Percentiles rank a stretch among this genome's conserved stretches.
phyloP scores from a whole-genome alignment of 2,888 invertebrate genomes.

The Pyralis farinalis region DNA sequence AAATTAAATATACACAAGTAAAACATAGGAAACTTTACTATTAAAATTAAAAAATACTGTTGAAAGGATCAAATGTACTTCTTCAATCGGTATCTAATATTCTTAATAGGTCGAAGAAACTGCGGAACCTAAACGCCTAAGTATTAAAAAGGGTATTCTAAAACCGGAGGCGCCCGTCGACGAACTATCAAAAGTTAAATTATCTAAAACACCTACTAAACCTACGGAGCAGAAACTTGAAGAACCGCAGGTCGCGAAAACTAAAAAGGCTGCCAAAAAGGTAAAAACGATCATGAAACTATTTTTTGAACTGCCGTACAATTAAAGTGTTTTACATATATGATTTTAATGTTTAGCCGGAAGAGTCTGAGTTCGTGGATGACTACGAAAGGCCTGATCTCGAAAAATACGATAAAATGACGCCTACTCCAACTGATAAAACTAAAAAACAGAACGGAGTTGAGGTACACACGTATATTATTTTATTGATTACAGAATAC shows the following conservation, averaged over 20 bases:
- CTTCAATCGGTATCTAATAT: conserved; percentile 1
- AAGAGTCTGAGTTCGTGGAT: conserved; percentile 79
- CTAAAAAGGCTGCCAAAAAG: conserved; percentile 60
- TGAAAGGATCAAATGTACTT: too few species aligned
- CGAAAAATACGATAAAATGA: conserved; percentile 84
- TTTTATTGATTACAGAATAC: too few species aligned
- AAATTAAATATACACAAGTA: background rate
- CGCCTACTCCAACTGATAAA: conserved; percentile 63
- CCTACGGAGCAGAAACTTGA: conserved; percentile 55
- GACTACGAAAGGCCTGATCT: conserved; percentile 88
- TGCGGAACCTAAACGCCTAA: conserved; percentile 48
- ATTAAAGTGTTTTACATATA: conserved; percentile 1
- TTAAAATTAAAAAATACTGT: too few species aligned
- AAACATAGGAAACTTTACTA: background rate
- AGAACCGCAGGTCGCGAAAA: conserved; percentile 61
- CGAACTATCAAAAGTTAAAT: conserved; percentile 63
- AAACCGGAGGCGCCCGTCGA: conserved; percentile 67
- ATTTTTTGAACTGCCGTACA: background rate
- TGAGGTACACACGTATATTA: conserved; percentile 51
- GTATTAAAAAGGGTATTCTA: conserved; percentile 66
- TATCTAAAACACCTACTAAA: conserved; percentile 59
- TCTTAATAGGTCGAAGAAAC: conserved; percentile 53
- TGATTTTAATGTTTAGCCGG: conserved; percentile 44
- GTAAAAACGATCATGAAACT: conserved; percentile 47
- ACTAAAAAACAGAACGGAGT: conserved; percentile 69